Base-by-base conservation (phyloP, 1,140 invertebrate species). In the Pogonomyrmex barbatus region DNA sequence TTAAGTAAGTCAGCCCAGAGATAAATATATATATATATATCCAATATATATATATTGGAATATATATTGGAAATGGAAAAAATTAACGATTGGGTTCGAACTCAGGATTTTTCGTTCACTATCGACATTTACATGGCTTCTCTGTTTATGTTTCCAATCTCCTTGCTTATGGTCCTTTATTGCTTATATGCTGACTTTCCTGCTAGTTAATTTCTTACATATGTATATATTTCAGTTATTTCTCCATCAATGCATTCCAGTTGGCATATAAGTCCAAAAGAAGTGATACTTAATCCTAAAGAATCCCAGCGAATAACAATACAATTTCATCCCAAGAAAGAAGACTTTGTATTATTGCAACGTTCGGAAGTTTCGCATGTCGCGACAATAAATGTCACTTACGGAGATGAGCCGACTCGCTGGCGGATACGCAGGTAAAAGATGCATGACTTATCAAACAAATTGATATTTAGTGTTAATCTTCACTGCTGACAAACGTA, bases 361-460 rank as follows among this genome's bases (percentile, higher is more conserved):
- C 90, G 91, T 67, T 89, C 90, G 1, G 91, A 94, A 9, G 92
- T 94, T 36, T 91, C 92, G 2, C 93, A 94, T 56, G 92, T 95
- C 42, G 95, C 94, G 73, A 95, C 94, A 6, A 81, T 95, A 52
- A 92, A 91, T 68, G 92, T 95, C 10, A 94, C 88, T 8, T 91
- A 94, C 67, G 94, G 94, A 4, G 95, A 95, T 85, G 95, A 95
- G 87, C 94, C 94, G 39, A 93, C 94, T 42, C 92, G 95, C 42
- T 94, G 92, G 87, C 88, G 95, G 85, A 93, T 95, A 85, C 93
- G 95, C 68, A 93, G 94, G 94, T 94, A 77, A 88, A 60, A 73
- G 8, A 36, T 68, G 4, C 14, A 9, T 14, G 6, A 47, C n/a
- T 2, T 70, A 58, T 68, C 30, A 54, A 0, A 52, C 17, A 24